A percentile compares a stretch with the other conserved stretches of the same genome.
These are phyloP conservation scores for Entomyzon cyanotis DNA, from an alignment of 2,113 vertebrate genomes.

Conservation along the genomic window DNA sequence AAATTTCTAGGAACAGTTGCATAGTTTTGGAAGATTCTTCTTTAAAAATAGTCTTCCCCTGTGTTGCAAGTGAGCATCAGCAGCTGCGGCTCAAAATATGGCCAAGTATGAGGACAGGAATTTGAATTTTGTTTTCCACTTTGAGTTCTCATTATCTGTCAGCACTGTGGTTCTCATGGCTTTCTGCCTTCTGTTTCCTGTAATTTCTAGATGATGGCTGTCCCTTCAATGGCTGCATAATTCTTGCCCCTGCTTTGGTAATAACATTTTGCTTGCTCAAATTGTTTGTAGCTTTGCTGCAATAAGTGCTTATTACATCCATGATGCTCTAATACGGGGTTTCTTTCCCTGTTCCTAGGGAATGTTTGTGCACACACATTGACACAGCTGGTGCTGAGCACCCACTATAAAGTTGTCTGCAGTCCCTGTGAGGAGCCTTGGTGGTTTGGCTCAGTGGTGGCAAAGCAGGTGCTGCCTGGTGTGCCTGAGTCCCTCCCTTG, in stretches of 20 bases:
- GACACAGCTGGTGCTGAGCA: background rate
- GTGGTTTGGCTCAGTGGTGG: background rate
- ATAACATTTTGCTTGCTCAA: background rate
- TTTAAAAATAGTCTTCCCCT: background rate
- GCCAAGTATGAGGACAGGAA: background rate
- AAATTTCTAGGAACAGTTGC: background rate
- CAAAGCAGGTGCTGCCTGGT: background rate
- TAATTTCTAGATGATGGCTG: background rate
- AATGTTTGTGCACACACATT: background rate
- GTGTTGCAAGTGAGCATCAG: background rate
- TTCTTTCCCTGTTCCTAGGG: background rate
- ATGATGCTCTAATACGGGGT: accelerated
- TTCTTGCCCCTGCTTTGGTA: background rate
- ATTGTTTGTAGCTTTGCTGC: background rate
- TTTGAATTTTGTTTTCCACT: background rate
- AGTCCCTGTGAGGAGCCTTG: background rate
- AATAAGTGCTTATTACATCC: background rate
- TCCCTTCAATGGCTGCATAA: background rate
- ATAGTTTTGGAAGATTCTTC: background rate
- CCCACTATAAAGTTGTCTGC: background rate
- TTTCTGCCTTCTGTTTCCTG: background rate
- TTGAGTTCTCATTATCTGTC: background rate
- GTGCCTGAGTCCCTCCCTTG: accelerated
- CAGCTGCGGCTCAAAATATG: background rate
- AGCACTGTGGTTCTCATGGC: background rate